Evolutionary conservation across 2,113 vertebrate species (phyloP), one percentile per base, ranked within the genome.

Genomic region (Prinia subflava): DNA sequence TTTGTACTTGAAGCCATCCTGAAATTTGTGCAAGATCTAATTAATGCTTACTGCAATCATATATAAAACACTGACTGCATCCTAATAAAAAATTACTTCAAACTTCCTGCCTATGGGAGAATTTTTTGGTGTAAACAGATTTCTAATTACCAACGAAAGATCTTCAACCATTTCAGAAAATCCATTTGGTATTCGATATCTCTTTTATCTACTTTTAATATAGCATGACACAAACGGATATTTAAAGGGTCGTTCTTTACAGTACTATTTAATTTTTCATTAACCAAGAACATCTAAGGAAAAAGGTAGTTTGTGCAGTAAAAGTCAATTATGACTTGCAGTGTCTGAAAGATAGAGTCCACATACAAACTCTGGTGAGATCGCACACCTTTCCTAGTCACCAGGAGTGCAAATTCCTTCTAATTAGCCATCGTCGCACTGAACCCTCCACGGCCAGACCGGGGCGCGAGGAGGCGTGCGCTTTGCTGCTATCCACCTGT

Each of bases 401-500:
- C 46, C 50, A 62, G 49, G 82, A 49, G 10, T 8, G 57, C 7
- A 8, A 33, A 23, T 20, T 60, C 49, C 25, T 86, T 33, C 41
- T 25, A 15, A n/a, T 50, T 35, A 44, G 9, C 23, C 7, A 0
- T 4, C 11, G 2, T 10, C 42, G 2, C 15, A 3, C 41, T 1
- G 46, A 70, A 8, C n/a, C 16, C 35, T 25, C 2, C 21, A 0
- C 3, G 12, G 3, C 6, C 70, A 9, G n/a, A 30, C 11, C 7
- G 6, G 8, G 28, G 49, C 25, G 3, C 0, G 3, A 10, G 75
- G 44, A 67, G 65, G 37, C 4, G 2, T 0, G n/a, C 2, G 31
- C 17, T 87, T 87, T 8, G 30, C 69, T 35, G 55, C 21, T 47
- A 6, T 28, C 23, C 5, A 8, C 55, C 83, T 25, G 62, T 1